Conservation (phyloP, 2,888 invertebrate species). For the Drosophila mercatorum region DNA sequence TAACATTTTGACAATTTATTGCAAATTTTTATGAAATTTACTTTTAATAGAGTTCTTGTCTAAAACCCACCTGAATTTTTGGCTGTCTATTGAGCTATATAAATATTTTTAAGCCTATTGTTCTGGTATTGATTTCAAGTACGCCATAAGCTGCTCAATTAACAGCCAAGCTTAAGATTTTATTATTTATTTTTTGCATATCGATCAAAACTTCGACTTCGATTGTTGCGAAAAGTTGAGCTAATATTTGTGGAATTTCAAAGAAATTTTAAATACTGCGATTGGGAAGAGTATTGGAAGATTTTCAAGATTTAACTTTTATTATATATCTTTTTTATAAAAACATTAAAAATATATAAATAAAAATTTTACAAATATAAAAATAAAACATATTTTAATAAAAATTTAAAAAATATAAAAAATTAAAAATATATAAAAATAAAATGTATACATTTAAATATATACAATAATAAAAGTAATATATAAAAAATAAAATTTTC, state of each 20-base stretch:
- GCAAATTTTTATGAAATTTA: constrained; percentile 14
- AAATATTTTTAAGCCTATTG: constrained; percentile 8
- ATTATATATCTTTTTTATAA: too few species aligned
- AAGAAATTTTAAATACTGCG: not conserved
- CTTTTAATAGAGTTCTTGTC: constrained; percentile 28
- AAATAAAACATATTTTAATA: too few species aligned
- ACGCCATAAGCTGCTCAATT: constrained; percentile 14
- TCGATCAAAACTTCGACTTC: constrained; percentile 12
- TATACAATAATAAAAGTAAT: too few species aligned
- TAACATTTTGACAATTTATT: constrained; percentile 10
- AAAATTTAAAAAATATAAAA: too few species aligned
- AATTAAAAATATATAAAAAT: too few species aligned
- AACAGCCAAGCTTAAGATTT: not conserved
- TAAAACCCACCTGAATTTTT: constrained; percentile 17
- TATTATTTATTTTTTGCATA: constrained; percentile 8
- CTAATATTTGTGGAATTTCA: not conserved
- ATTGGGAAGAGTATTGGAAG: not conserved
- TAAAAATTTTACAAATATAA: too few species aligned
- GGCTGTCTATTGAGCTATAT: not conserved
- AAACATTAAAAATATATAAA: too few species aligned
- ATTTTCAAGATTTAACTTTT: not conserved
- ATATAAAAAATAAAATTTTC: too few species aligned
- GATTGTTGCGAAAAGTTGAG: not conserved
- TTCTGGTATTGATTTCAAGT: constrained; percentile 11
- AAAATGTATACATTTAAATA: too few species aligned